phyloP scores from a whole-genome alignment of 1,140 invertebrate genomes.

The Parapsyche elsis region DNA sequence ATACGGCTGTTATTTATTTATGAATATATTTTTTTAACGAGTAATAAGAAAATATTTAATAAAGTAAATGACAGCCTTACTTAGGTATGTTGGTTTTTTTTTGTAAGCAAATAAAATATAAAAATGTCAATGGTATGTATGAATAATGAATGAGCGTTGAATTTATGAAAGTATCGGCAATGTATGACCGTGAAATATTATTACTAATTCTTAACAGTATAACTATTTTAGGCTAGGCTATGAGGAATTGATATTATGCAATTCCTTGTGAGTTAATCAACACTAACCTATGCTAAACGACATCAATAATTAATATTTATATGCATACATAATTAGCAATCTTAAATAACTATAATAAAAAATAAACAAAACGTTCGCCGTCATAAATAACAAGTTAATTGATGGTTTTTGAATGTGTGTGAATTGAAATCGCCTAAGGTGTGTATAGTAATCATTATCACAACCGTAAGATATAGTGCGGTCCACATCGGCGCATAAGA shows the following conservation, averaged over 20 bases:
- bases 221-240: background rate
- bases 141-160: background rate
- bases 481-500: conserved; percentile 51
- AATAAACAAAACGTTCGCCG: background rate
- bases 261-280: too few relatives aligned
- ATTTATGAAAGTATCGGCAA: conserved; percentile 14
- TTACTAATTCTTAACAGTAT: background rate
- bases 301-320: too few relatives aligned
- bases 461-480: conserved; percentile 24
- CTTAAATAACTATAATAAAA: too few relatives aligned
- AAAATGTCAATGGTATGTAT: background rate
- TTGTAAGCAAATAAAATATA: conserved; percentile 15
- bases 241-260: too few relatives aligned
- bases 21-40: too few relatives aligned
- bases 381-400: conserved; percentile 9
- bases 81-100: background rate
- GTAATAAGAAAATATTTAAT: background rate
- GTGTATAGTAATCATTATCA: conserved; percentile 23
- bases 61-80: background rate
- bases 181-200: conserved; percentile 36
- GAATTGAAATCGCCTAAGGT: background rate
- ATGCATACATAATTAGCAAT: too few relatives aligned
- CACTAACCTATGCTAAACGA: too few relatives aligned
- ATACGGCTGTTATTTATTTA: conserved; percentile 37
- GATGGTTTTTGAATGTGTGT: background rate